A percentile compares a stretch with the other conserved stretches of the same genome.
These are phyloP conservation scores for Capricornis sumatraensis DNA, from an alignment of 2,113 vertebrate genomes.

Conservation along the genomic window DNA sequence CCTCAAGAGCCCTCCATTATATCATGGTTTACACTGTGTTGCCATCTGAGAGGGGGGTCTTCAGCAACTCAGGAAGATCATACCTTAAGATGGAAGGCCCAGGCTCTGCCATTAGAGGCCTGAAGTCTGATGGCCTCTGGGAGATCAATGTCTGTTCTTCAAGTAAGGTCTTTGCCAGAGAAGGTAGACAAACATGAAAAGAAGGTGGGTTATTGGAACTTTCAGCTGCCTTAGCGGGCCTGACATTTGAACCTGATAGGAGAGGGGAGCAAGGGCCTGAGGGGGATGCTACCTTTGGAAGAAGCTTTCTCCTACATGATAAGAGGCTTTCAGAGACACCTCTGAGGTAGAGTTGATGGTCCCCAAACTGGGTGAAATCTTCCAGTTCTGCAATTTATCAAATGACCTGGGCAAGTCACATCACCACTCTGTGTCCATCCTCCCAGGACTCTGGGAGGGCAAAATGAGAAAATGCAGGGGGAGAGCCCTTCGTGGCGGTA, in stretches of 20 bases:
- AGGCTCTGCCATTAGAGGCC: background rate
- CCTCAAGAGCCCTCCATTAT: background rate
- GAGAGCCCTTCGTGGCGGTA: background rate
- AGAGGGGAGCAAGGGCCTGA: background rate
- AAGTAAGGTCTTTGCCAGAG: background rate
- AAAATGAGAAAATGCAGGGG: background rate
- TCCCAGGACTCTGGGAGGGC: background rate
- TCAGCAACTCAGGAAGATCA: background rate
- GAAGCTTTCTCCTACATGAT: background rate
- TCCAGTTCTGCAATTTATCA: background rate
- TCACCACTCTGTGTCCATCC: background rate
- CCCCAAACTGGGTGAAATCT: background rate
- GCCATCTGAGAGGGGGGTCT: background rate
- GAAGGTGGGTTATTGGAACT: background rate
- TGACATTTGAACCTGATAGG: background rate
- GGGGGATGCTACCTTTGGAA: background rate
- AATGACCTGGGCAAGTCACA: background rate
- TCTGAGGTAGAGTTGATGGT: background rate
- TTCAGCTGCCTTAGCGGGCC: background rate
- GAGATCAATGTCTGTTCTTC: background rate
- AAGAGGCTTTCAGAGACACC: background rate
- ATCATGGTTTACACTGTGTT: rapidly evolving
- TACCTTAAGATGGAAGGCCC: background rate
- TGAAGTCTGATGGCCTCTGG: background rate
- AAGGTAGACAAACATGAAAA: background rate